Percentiles rank a stretch among this genome's conserved stretches.
Conservation (phyloP, 2,888 invertebrate genomes). For the Drosophila dives region DNA sequence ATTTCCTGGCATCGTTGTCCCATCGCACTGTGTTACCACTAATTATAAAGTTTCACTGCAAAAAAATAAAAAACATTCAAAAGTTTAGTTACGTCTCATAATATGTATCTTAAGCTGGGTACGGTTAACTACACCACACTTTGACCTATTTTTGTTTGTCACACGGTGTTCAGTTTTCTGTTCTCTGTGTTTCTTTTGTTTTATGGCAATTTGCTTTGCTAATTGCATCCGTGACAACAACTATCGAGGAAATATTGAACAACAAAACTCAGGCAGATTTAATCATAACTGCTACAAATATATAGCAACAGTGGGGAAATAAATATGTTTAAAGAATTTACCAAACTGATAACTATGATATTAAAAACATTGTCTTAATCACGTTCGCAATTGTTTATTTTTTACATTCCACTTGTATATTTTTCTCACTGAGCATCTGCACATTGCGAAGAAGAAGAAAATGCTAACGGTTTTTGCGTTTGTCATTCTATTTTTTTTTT, state of each 20-base stretch:
- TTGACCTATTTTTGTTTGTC: not conserved
- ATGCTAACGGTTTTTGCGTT: constrained; percentile 6
- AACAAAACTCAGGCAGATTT: not conserved
- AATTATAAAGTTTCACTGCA: not conserved
- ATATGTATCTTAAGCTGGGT: not conserved
- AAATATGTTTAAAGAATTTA: not conserved
- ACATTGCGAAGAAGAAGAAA: not conserved
- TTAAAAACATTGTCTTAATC: constrained; percentile 2
- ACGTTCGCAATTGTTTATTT: constrained; percentile 11
- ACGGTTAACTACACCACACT: not conserved
- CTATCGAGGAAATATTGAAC: not conserved
- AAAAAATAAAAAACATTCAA: not conserved
- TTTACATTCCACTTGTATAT: not conserved
- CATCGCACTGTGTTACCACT: not conserved
- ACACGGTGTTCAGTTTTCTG: constrained; percentile 1
- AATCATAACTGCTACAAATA: not conserved
- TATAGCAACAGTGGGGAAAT: not conserved
- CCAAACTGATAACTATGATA: not conserved
- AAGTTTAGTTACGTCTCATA: not conserved
- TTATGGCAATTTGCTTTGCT: not conserved
- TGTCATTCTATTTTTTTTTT: constrained; percentile 10
- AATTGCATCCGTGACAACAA: not conserved
- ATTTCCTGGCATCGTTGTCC: not conserved
- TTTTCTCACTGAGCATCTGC: not conserved
- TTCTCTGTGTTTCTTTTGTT: constrained; percentile 1